Percentiles rank a stretch among this genome's conserved stretches.
phyloP scores from a whole-genome alignment of 2,113 vertebrate species.

The Antidorcas marsupialis region DNA sequence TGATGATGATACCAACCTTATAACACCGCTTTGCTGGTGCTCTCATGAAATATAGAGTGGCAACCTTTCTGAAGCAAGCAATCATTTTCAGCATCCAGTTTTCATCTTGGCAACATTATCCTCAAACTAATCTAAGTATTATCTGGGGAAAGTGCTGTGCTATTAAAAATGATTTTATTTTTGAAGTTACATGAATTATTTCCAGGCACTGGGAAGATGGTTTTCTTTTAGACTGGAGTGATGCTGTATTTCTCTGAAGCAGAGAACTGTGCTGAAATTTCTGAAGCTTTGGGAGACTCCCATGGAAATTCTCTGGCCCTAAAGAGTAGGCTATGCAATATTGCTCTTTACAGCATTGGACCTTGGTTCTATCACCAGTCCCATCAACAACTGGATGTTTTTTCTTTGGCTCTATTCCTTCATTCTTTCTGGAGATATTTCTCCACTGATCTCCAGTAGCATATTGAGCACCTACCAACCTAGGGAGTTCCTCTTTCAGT shows the following conservation, averaged over 20 bases:
- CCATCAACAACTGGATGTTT: not conserved
- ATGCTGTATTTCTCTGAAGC: not conserved
- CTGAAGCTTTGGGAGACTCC: not conserved
- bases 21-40: not conserved
- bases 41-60: not conserved
- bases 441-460: not conserved
- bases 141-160: not conserved
- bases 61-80: not conserved
- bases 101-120: not conserved
- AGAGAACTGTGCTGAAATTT: not conserved
- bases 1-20: not conserved
- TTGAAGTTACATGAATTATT: not conserved
- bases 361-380: not conserved
- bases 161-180: slow-evolving; percentile 34
- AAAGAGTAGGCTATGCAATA: not conserved
- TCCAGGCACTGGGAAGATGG: not conserved
- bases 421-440: not conserved
- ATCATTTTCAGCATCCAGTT: not conserved
- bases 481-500: not conserved
- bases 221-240: not conserved
- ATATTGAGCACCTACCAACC: not conserved
- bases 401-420: not conserved
- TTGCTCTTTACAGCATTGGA: not conserved
- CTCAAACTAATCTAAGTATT: not conserved
- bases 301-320: not conserved